Conservation (phyloP, 2,797 vertebrate genomes). For the Lithobates sylvaticus region DNA sequence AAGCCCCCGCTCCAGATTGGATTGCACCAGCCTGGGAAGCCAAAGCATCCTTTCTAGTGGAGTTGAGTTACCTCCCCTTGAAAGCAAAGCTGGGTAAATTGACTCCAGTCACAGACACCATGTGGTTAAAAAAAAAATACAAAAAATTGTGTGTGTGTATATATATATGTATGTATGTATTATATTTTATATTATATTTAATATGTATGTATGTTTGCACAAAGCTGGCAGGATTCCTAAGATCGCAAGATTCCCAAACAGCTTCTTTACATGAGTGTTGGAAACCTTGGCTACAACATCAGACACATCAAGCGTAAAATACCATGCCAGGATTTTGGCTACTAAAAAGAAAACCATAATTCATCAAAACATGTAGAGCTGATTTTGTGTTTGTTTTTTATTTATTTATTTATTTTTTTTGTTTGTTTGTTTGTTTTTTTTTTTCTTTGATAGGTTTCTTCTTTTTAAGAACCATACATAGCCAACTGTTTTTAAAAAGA, state of each 20-base stretch:
- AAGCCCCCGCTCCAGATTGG: conserved; percentile 54
- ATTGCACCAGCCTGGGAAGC: conserved; percentile 59
- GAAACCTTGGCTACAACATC: conserved; percentile 39
- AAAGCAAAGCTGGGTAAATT: conserved; percentile 60
- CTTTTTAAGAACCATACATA: too few species aligned
- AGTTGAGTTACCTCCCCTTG: conserved; percentile 58
- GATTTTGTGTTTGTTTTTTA: too few species aligned
- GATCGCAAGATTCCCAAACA: conserved; percentile 55
- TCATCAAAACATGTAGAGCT: too few species aligned
- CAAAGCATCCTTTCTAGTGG: conserved; percentile 55
- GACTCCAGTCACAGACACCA: conserved; percentile 58
- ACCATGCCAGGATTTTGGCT: not conserved
- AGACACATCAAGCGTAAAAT: conserved; percentile 6
- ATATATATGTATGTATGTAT: not conserved
- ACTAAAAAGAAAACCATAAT: conserved; percentile 3
- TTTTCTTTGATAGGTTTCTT: too few species aligned
- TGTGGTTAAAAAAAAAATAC: conserved; percentile 41
- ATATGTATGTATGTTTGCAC: not conserved
- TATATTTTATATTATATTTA: too few species aligned
- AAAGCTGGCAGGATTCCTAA: conserved; percentile 52
- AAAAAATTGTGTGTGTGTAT: not conserved
- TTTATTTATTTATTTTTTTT: too few species aligned
- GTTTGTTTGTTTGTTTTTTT: too few species aligned
- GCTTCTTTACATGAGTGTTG: conserved; percentile 35
- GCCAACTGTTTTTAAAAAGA: too few species aligned